Evolutionary conservation across 53 echinoderm and acorn worm species (phyloP).

Genomic region (Temnopleurus reevesii): DNA sequence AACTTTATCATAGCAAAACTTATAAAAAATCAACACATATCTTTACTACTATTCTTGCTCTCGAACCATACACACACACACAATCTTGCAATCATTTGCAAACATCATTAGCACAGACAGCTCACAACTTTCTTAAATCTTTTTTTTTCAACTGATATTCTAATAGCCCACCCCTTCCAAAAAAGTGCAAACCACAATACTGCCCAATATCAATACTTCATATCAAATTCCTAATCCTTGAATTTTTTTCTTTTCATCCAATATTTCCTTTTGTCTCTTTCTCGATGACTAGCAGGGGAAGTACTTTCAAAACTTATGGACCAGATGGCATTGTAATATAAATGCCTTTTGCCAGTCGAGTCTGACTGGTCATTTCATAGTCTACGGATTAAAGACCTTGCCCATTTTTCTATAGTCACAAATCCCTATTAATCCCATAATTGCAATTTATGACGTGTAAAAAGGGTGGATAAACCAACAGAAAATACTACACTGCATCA

Average conservation of each 20-base stretch:
- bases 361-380: not conserved
- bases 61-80: no score
- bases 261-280: not conserved
- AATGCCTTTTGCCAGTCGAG: slow-evolving; percentile 48
- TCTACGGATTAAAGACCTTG: not conserved
- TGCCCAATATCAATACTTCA: not conserved
- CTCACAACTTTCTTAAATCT: no score
- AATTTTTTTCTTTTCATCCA: not conserved
- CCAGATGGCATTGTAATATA: slow-evolving; percentile 49
- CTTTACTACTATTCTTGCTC: no score
- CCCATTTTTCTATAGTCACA: not conserved
- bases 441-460: not conserved
- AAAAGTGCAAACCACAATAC: not conserved
- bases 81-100: no score
- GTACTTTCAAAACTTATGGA: slow-evolving; percentile 4
- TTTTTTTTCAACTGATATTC: no score
- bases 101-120: no score
- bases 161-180: no score
- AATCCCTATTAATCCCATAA: not conserved
- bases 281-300: not conserved
- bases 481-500: not conserved
- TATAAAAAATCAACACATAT: no score
- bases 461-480: not conserved
- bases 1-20: no score
- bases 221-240: not conserved